Evolutionary conservation across 2,113 vertebrate species (phyloP), one percentile per base, ranked within the genome.

Genomic region (Oncorhynchus masou): DNA sequence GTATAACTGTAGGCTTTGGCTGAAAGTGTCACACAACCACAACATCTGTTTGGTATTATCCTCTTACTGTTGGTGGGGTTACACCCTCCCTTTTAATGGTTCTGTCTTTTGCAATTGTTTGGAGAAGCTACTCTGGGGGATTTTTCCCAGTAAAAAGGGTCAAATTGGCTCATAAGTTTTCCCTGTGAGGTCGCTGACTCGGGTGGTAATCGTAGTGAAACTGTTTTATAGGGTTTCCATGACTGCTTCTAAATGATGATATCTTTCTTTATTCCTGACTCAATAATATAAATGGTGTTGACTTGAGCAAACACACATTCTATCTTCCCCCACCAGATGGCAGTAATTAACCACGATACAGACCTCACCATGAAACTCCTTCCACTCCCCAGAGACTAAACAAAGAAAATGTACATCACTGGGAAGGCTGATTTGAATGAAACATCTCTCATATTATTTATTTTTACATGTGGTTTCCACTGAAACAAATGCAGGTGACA

Each of bases 251-350:
- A 22, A 57, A 57, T 62, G 1, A 60, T n/a, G 20, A 24, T 22
- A 62, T 22, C 59, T 62, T 62, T n/a, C 12, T 62, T 22, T 57
- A 20, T 57, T 20, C 54, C 59, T 62, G 59, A 62, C 59, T 16
- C 59, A 62, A 5, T 62, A 9, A 62, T 3, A 60, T 60, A 60
- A 2, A 60, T 19, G 15, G 4, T 34, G 66, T 65, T 65, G 62
- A 25, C 13, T 48, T 19, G 34, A 39, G 29, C 7, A 29, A 57
- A 62, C 11, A 64, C 54, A 19, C 0, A 29, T 74, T 29, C 57
- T 2, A 6, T 34, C 54, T 6, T 4, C 11, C 16, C n/a, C 86
- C 92, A 92, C 81, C 77, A 91, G 92, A 74, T 87, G 92, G 84
- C 85, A 79, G n/a, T 79, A 68, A 80, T 49, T 1, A 49, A 45